A percentile compares a stretch with the other conserved stretches of the same genome.
Evolutionary conservation across 1,140 invertebrate species (phyloP).

Genomic region (Whitmania pigra): DNA sequence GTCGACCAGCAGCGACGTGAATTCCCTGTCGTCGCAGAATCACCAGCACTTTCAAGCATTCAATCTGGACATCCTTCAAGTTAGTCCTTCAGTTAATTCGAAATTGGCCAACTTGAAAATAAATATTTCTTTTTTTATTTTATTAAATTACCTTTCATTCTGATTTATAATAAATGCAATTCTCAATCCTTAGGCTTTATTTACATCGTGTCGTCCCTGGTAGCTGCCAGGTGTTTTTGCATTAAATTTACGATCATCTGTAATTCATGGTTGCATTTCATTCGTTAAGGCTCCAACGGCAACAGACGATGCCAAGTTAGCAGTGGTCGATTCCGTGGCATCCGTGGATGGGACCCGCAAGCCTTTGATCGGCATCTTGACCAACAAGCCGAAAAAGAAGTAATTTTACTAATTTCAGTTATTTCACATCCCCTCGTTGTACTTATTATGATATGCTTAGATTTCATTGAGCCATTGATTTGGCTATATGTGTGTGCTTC

Average conservation of each 20-base stretch:
- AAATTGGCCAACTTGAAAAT: neutral
- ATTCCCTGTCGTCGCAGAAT: neutral
- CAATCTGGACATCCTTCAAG: slow-evolving; percentile 1
- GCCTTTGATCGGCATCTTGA: slow-evolving; percentile 12
- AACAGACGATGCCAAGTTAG: slow-evolving; percentile 16
- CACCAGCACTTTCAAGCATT: slow-evolving; percentile 8
- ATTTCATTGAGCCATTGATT: neutral
- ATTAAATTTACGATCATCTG: neutral
- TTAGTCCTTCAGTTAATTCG: neutral
- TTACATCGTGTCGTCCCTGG: too few relatives aligned
- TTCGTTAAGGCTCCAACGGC: neutral
- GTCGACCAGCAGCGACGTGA: neutral
- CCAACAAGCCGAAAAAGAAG: slow-evolving; percentile 13
- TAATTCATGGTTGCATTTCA: neutral
- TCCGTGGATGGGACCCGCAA: neutral
- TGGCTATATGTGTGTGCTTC: neutral
- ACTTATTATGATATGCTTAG: neutral
- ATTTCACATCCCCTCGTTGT: neutral
- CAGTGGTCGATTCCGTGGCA: slow-evolving; percentile 11
- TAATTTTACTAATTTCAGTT: neutral
- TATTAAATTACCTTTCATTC: too few relatives aligned
- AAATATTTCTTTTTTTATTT: neutral
- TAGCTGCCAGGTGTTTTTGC: too few relatives aligned
- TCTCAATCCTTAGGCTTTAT: too few relatives aligned
- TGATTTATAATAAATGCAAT: too few relatives aligned